Percentiles rank a stretch among this genome's conserved stretches.
phyloP scores from a whole-genome alignment of 2,113 vertebrate species.

The Nothobranchius furzeri region DNA sequence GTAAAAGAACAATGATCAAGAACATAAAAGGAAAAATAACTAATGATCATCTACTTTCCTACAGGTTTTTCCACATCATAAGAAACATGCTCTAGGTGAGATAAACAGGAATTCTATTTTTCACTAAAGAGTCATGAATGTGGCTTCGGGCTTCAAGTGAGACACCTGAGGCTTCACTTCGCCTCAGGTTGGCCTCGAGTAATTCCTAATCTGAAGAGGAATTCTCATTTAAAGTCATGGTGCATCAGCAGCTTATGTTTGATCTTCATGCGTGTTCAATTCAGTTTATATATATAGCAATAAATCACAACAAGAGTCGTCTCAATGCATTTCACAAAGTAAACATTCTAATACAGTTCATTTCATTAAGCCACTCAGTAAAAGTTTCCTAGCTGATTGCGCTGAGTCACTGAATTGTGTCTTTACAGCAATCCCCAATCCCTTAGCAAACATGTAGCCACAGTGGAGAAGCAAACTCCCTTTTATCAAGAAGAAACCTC shows the following conservation, averaged over 20 bases:
- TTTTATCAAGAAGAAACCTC: too few relatives aligned
- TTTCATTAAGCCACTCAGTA: too few relatives aligned
- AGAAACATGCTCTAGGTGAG: background rate
- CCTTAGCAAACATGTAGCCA: too few relatives aligned
- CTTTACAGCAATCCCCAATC: too few relatives aligned
- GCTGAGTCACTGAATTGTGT: too few relatives aligned
- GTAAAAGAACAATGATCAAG: background rate
- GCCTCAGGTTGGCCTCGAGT: constrained; percentile 11
- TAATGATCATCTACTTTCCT: background rate
- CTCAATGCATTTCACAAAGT: too few relatives aligned
- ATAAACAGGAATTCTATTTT: constrained; percentile 20
- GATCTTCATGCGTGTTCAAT: background rate
- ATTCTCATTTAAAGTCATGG: background rate
- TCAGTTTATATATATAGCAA: too few relatives aligned
- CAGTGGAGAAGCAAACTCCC: too few relatives aligned
- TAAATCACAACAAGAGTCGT: too few relatives aligned
- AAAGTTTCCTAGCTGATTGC: too few relatives aligned
- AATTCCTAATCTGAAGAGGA: constrained; percentile 1
- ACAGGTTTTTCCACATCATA: background rate
- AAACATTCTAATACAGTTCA: too few relatives aligned
- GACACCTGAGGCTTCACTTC: constrained; percentile 11
- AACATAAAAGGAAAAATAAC: background rate
- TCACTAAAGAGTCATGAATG: background rate
- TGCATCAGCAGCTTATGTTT: background rate
- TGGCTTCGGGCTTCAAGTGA: constrained; percentile 9